These are phyloP conservation scores for Tragelaphus scriptus DNA, from an alignment of 2,113 vertebrate genomes.

Conservation along the genomic window DNA sequence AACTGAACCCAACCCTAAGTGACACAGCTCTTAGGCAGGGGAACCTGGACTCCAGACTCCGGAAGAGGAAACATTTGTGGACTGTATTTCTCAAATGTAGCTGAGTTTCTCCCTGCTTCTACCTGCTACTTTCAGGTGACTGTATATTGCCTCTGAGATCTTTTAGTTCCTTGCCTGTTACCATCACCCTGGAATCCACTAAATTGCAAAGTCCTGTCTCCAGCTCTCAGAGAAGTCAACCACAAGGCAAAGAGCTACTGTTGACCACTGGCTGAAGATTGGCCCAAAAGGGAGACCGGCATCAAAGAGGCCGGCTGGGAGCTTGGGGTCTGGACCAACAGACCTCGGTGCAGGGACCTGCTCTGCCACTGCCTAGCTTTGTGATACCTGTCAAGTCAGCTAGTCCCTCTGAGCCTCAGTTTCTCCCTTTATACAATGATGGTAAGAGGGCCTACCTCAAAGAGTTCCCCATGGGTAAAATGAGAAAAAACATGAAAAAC, in stretches of 20 bases:
- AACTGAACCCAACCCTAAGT: neutral
- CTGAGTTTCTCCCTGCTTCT: neutral
- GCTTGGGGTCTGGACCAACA: neutral
- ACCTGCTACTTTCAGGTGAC: neutral
- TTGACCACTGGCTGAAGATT: neutral
- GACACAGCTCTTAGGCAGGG: neutral
- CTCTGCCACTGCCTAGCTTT: neutral
- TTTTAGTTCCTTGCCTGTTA: neutral
- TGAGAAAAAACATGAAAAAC: neutral
- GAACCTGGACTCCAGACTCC: neutral
- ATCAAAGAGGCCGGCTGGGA: neutral
- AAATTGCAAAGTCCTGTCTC: neutral
- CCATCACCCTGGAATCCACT: neutral
- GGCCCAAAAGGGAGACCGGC: neutral
- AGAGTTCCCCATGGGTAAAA: neutral
- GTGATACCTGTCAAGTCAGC: neutral
- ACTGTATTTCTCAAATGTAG: neutral
- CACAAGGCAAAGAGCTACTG: neutral
- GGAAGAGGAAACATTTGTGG: neutral
- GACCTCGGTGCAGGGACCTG: fast-evolving
- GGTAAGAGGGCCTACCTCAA: neutral
- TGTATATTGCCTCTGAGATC: neutral
- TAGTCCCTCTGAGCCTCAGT: neutral
- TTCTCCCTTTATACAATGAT: neutral
- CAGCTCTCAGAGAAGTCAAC: neutral